Evolutionary conservation across 1,140 invertebrate species (phyloP).

Genomic region (Magallana angulata): DNA sequence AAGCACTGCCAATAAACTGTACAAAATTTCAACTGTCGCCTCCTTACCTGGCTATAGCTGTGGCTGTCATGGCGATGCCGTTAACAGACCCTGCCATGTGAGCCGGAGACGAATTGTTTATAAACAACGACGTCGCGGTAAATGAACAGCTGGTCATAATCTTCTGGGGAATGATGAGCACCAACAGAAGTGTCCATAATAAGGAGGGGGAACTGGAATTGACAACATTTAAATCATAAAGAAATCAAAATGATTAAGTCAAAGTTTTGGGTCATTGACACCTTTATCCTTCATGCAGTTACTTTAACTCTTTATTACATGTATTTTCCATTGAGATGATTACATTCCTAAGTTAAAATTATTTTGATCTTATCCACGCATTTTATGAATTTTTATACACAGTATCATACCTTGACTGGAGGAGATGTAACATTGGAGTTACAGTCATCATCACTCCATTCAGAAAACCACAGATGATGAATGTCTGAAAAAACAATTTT

Average conservation of each 20-base stretch:
- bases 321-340: no score
- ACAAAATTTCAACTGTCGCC: not conserved
- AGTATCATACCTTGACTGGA: conserved; percentile 12
- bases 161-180: conserved; percentile 63
- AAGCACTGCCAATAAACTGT: not conserved
- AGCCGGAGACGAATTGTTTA: conserved; percentile 73
- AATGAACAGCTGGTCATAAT: conserved; percentile 71
- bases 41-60: conserved; percentile 69
- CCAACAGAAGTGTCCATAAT: conserved; percentile 68
- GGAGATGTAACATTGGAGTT: conserved; percentile 63
- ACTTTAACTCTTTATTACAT: no score
- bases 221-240: no score
- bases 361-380: no score
- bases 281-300: no score
- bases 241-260: no score
- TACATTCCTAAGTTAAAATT: no score
- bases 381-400: no score
- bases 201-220: conserved; percentile 50
- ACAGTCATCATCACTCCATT: conserved; percentile 57
- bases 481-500: conserved; percentile 61
- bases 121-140: conserved; percentile 70
- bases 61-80: conserved; percentile 74
- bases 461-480: conserved; percentile 58
- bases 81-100: conserved; percentile 70
- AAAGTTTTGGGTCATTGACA: no score